Percentiles rank a stretch among this genome's conserved stretches.
Evolutionary conservation across 2,888 invertebrate species (phyloP).

Genomic region (Cotesia congregata): DNA sequence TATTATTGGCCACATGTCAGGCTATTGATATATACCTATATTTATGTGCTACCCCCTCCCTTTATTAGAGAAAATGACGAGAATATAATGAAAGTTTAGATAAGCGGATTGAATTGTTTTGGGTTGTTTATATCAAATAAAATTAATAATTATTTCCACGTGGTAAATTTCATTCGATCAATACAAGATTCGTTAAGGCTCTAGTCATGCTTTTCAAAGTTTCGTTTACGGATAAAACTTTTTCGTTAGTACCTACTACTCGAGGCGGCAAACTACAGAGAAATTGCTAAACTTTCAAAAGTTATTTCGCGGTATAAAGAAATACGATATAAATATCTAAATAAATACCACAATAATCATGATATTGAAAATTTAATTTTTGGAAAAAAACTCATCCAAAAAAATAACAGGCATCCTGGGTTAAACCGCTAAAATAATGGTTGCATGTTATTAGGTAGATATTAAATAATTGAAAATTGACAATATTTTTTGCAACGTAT

Average conservation of each 20-base stretch:
- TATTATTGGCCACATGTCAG: too few species aligned
- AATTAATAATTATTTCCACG: not conserved
- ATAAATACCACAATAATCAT: not conserved
- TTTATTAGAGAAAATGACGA: too few species aligned
- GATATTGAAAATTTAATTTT: not conserved
- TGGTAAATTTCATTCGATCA: not conserved
- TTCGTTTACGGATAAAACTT: not conserved
- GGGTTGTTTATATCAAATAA: not conserved
- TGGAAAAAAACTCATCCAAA: too few species aligned
- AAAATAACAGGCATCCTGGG: too few species aligned
- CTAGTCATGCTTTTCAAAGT: not conserved
- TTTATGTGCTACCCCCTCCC: too few species aligned
- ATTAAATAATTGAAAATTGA: too few species aligned
- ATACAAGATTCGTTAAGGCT: constrained; percentile 1
- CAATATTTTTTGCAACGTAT: not conserved
- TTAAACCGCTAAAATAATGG: too few species aligned
- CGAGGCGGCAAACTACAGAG: not conserved
- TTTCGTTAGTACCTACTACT: not conserved
- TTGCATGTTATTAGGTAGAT: too few species aligned
- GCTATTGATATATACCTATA: too few species aligned
- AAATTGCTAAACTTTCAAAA: not conserved
- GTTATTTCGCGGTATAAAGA: not conserved
- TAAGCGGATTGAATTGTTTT: too few species aligned
- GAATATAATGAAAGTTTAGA: too few species aligned
- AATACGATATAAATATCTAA: not conserved